These are phyloP conservation scores for Heterodera filipjevi DNA, from an alignment of 2,888 invertebrate species.

Conservation along the genomic window DNA sequence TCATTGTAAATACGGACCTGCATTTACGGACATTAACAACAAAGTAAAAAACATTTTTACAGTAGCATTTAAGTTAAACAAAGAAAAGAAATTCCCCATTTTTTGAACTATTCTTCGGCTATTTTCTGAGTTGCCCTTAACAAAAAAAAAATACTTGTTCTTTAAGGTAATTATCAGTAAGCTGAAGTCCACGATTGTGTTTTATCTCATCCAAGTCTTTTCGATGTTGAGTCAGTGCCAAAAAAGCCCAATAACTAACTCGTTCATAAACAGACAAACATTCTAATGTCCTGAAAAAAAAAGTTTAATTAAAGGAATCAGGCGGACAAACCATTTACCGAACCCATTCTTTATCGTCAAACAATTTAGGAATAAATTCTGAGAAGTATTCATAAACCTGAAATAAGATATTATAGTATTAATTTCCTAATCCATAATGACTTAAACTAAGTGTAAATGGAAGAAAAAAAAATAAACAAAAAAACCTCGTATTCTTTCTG, in stretches of 20 bases:
- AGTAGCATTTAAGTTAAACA: too few species aligned
- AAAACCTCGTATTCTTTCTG: conserved; percentile 40
- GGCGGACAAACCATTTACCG: conserved; percentile 22
- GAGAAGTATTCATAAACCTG: conserved; percentile 52
- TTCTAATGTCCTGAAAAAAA: conserved; percentile 35
- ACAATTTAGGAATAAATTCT: conserved; percentile 38
- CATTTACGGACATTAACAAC: not conserved
- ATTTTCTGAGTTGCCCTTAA: too few species aligned
- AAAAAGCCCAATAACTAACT: conserved; percentile 44
- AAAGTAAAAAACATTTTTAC: too few species aligned
- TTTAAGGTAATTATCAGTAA: not conserved
- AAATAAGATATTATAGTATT: conserved; percentile 31
- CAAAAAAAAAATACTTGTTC: conserved; percentile 10
- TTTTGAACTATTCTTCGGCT: too few species aligned
- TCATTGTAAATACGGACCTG: conserved; percentile 33
- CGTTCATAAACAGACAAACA: conserved; percentile 32
- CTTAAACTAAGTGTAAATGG: too few species aligned
- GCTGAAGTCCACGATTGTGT: not conserved
- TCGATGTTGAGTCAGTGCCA: conserved; percentile 43
- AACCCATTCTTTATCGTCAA: conserved; percentile 47
- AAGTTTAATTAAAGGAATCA: not conserved
- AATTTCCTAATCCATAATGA: not conserved
- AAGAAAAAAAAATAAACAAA: not conserved
- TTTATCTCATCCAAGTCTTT: conserved; percentile 34
- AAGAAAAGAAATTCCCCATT: too few species aligned